Evolutionary conservation across 1,140 invertebrate genomes (phyloP).

Genomic region (Pantala flavescens): DNA sequence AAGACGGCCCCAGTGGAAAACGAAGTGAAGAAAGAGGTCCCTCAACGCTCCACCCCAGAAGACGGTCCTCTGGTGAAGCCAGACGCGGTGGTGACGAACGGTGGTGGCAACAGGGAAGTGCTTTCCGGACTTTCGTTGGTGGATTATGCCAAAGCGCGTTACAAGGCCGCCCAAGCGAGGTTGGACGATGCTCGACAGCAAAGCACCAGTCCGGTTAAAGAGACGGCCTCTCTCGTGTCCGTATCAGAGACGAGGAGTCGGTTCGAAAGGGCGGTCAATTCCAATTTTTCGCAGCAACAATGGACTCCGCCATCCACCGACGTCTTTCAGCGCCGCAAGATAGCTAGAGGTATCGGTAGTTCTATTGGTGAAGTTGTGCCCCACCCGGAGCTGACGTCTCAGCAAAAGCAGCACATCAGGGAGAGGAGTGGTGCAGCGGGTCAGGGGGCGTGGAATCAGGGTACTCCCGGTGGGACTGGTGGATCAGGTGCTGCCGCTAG

Average conservation of each 20-base stretch:
- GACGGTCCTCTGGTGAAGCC: conserved; percentile 26
- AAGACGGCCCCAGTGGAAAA: neutral
- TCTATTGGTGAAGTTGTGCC: conserved; percentile 36
- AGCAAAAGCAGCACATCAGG: conserved; percentile 52
- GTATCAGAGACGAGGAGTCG: conserved; percentile 35
- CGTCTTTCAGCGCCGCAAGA: conserved; percentile 17
- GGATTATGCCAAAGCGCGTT: conserved; percentile 54
- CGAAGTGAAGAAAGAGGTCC: conserved; percentile 31
- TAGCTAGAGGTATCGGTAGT: conserved; percentile 27
- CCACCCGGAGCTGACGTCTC: conserved; percentile 53
- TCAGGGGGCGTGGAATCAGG: conserved; percentile 15
- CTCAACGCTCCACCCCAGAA: conserved; percentile 21
- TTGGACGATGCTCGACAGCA: conserved; percentile 42
- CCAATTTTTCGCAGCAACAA: neutral
- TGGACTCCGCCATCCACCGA: neutral
- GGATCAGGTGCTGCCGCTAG: neutral
- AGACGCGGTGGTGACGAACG: conserved; percentile 23
- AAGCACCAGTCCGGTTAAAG: conserved; percentile 25
- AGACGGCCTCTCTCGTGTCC: conserved; percentile 32
- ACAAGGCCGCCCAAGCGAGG: conserved; percentile 45
- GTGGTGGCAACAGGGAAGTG: conserved; percentile 26
- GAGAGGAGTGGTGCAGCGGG: conserved; percentile 26
- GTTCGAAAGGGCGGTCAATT: conserved; percentile 19
- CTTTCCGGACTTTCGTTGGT: conserved; percentile 41
- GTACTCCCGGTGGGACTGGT: conserved; percentile 18